Conservation (phyloP, 2,888 invertebrate genomes). For the Agrotis exclamationis region DNA sequence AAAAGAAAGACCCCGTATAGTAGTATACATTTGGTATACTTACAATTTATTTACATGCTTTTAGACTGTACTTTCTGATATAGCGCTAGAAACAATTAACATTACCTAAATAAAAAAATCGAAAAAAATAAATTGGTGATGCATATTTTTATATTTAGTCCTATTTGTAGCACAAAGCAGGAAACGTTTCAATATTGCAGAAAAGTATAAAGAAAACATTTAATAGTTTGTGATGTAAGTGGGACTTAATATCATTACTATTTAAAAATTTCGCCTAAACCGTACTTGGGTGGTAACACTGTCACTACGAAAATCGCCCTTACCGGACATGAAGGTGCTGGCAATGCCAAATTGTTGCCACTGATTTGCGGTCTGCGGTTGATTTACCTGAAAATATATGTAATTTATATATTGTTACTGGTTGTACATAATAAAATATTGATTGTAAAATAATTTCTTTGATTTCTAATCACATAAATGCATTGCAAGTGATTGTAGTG, state of each 20-base stretch:
- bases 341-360: neutral
- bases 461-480: neutral
- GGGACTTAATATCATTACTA: neutral
- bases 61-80: neutral
- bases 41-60: neutral
- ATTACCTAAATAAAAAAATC: neutral
- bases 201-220: neutral
- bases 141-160: conserved; percentile 26
- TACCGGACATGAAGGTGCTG: neutral
- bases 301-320: neutral
- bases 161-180: neutral
- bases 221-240: neutral
- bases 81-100: neutral
- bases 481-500: too few species aligned
- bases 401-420: conserved; percentile 25
- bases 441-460: conserved; percentile 19
- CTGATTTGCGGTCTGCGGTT: neutral
- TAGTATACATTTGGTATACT: neutral
- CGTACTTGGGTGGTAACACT: neutral
- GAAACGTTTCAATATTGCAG: too few species aligned
- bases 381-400: neutral
- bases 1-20: too few species aligned
- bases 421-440: conserved; percentile 41
- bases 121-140: neutral
- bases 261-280: neutral